Percentiles rank a stretch among this genome's conserved stretches.
Evolutionary conservation across 2,113 vertebrate species (phyloP).

Genomic region (Sterna hirundo): DNA sequence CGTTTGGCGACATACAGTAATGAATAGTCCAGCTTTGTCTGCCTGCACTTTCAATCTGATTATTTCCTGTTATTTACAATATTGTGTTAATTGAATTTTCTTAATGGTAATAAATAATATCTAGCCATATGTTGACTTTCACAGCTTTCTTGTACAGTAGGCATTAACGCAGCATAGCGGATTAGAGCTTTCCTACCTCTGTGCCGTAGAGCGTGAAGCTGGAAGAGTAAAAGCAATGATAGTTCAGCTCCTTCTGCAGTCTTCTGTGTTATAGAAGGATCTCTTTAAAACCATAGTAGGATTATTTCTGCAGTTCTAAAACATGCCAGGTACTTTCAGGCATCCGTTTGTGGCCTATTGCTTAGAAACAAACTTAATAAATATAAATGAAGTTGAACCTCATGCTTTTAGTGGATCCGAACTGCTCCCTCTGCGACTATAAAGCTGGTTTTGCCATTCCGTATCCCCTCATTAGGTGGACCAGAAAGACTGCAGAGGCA

Average conservation of each 20-base stretch:
- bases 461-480: not conserved
- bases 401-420: not conserved
- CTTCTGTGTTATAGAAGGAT: rapidly evolving
- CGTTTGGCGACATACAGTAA: rapidly evolving
- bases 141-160: not conserved
- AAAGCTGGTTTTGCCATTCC: not conserved
- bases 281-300: not conserved
- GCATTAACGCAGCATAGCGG: not conserved
- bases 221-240: not conserved
- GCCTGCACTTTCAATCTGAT: not conserved
- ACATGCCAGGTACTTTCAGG: not conserved
- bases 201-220: rapidly evolving
- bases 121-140: not conserved
- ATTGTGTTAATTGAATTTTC: not conserved
- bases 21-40: not conserved
- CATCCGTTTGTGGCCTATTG: not conserved
- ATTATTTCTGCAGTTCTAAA: not conserved
- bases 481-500: not conserved
- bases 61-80: not conserved
- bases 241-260: not conserved
- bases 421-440: not conserved
- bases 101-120: not conserved
- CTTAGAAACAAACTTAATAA: conserved; percentile 1
- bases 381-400: not conserved
- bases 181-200: not conserved